Conservation (phyloP, 1,140 invertebrate species). For the Heliconius himera region DNA sequence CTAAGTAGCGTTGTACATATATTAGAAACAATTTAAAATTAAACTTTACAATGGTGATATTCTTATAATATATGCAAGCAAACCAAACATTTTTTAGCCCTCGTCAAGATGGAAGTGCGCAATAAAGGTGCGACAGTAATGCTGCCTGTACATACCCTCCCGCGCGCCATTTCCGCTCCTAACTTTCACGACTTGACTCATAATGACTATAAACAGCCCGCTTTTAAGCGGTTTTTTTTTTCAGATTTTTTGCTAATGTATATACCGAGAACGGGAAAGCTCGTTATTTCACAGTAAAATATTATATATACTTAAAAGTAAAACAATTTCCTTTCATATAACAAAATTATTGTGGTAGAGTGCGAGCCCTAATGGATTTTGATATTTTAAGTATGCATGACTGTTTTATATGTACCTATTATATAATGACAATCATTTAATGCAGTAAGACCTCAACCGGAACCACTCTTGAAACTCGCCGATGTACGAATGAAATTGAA, state of each 20-base stretch:
- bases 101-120: constrained; percentile 54
- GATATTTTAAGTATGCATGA: no score
- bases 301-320: constrained; percentile 14
- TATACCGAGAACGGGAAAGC: constrained; percentile 25
- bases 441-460: constrained; percentile 54
- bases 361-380: no score
- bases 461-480: constrained; percentile 57
- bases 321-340: constrained; percentile 13
- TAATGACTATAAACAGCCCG: constrained; percentile 73
- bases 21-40: constrained; percentile 5
- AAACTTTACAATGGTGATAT: constrained; percentile 19
- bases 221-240: constrained; percentile 61
- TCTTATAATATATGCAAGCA: constrained; percentile 28
- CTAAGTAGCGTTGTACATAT: background rate
- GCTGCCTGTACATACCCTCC: constrained; percentile 46
- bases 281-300: constrained; percentile 36
- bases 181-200: constrained; percentile 72
- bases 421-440: constrained; percentile 26
- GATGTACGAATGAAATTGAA: constrained; percentile 63
- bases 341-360: background rate
- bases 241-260: constrained; percentile 35
- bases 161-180: constrained; percentile 68
- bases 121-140: constrained; percentile 63
- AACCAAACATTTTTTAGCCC: constrained; percentile 39
- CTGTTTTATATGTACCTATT: background rate